Conservation (phyloP, 2,113 vertebrate species). For the Campylomormyrus tamandua region DNA sequence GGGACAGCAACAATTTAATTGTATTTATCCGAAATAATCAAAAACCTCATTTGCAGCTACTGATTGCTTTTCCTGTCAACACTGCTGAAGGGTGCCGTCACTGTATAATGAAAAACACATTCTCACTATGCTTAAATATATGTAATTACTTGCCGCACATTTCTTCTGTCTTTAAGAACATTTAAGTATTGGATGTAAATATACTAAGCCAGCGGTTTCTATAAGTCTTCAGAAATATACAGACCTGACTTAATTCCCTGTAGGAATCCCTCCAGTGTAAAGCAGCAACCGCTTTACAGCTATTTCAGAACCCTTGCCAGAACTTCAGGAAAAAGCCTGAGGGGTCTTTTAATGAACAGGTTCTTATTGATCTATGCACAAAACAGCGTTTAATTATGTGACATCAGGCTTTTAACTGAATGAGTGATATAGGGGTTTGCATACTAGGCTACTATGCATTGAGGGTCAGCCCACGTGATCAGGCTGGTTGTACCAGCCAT, state of each 20-base stretch:
- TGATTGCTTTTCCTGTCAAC: not conserved
- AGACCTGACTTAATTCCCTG: not conserved
- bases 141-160: not conserved
- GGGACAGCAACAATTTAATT: not conserved
- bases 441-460: constrained; percentile 42
- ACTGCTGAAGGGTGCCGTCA: not conserved
- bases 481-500: constrained; percentile 16
- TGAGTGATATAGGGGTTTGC: constrained; percentile 49
- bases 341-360: constrained; percentile 64
- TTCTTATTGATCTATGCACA: constrained; percentile 65
- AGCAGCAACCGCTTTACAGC: constrained; percentile 33
- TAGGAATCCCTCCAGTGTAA: constrained; percentile 15
- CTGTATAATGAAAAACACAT: not conserved
- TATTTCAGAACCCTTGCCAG: constrained; percentile 40
- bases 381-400: constrained; percentile 68
- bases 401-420: constrained; percentile 60
- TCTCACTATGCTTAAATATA: not conserved
- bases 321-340: constrained; percentile 41
- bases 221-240: not conserved
- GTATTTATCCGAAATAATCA: not conserved
- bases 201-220: not conserved
- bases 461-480: constrained; percentile 46
- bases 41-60: not conserved
- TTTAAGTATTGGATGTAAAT: not conserved
- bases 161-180: not conserved